A percentile compares a stretch with the other conserved stretches of the same genome.
Evolutionary conservation across 2,113 vertebrate species (phyloP).

Genomic region (Sinocyclocheilus anophthalmus): DNA sequence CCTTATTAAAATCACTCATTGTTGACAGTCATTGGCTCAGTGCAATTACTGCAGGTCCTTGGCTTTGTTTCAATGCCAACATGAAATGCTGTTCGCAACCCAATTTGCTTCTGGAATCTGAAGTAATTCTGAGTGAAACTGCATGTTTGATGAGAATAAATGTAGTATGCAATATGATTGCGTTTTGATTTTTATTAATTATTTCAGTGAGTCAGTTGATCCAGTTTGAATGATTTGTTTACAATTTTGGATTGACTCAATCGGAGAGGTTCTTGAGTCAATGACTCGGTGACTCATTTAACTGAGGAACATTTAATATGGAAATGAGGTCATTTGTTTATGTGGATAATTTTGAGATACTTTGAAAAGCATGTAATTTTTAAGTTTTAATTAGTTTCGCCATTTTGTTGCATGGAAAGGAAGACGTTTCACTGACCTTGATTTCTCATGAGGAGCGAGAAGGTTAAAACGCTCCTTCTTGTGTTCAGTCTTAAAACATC

Average conservation of each 20-base stretch:
- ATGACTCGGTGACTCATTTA: neutral
- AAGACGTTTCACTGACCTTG: neutral
- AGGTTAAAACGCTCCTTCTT: neutral
- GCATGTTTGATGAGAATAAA: neutral
- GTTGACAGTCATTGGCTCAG: neutral
- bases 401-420: neutral
- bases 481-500: neutral
- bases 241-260: neutral
- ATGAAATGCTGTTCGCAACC: neutral
- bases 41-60: constrained; percentile 6
- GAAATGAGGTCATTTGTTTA: neutral
- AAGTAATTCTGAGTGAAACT: neutral
- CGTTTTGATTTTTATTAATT: neutral
- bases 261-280: neutral
- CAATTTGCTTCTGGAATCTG: neutral
- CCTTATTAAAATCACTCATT: constrained; percentile 15
- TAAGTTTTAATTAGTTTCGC: neutral
- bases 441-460: neutral
- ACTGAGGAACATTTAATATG: neutral
- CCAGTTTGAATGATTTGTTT: neutral
- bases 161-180: neutral
- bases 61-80: neutral
- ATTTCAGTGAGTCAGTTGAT: neutral
- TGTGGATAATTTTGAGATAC: neutral
- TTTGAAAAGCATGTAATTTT: neutral